Base-by-base conservation (phyloP, 2,797 vertebrate genomes). In the Spea hammondii region DNA sequence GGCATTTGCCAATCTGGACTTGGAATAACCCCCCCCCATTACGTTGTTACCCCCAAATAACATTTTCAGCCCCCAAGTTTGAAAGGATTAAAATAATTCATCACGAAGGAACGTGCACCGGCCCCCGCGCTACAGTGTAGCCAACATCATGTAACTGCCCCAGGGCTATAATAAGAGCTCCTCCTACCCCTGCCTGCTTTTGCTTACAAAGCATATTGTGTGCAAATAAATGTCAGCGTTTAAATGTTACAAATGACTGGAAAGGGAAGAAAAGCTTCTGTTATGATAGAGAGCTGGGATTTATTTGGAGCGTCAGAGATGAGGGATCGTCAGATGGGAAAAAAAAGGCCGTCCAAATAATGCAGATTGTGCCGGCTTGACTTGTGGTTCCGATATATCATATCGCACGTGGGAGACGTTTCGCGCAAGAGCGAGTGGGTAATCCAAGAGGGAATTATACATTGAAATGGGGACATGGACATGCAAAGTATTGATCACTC, bases 331-430 rank as follows among this genome's bases (percentile, higher is more conserved):
- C 44, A 4, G 44, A n/a, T 65, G 70, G 62, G 71, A 77, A 7
- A 32, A 55, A 17, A 10, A 53, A 8, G 6, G 64, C 51, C 66
- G 13, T 51, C 6, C 6, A 10, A 54, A 12, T 71, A 50, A 54
- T 71, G 59, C 47, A 77, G 50, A 54, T 71, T 62, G 67, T 71
- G 68, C 64, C 76, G 54, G 46, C 6, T 64, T 77, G 67, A 77
- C 54, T 62, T 51, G 68, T 69, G 17, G 76, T 70, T 67, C 68
- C 67, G 5, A 77, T 77, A 45, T 60, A 71, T 77, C 76, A 77
- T 49, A 57, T 8, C 5, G 5, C 13, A 13, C 5, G 46, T 13
- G 10, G 10, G 69, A 9, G 48, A 77, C 64, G 17, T 70, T 53
- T 53, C 55, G 14, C 9, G 4, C 47, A 45, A 14, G 47, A 49